Evolutionary conservation across 2,888 invertebrate species (phyloP), one percentile per base, ranked within the genome.

Genomic region (Lacanobia wlatinum): DNA sequence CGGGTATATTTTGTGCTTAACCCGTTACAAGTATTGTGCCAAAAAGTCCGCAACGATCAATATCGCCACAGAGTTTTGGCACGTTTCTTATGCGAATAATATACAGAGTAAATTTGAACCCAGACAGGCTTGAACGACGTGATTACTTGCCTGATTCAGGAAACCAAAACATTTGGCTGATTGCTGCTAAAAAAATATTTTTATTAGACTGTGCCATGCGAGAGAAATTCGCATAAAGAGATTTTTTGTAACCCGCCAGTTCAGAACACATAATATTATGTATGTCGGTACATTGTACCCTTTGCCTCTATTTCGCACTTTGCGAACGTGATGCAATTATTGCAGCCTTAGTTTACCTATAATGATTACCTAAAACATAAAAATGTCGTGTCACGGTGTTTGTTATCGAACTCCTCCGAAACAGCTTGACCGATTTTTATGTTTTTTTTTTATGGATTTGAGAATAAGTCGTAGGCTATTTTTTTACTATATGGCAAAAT

Each of bases 1-100:
- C 34, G 34, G 12, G 40, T 72, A 43, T 59, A 63, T 70, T 63
- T 66, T 67, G 12, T 62, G 58, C 62, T 70, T 67, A 71, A 18
- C 53, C 43, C n/a, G 53, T 62, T 58, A 76, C 28, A 67, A 53
- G 78, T 77, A 23, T 69, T 78, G 78, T 82, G 78, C 82, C 73
- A 82, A 78, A 76, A 80, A 73, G 66, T 78, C 73, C 78, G 69
- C 78, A 58, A 78, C 80, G 78, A 78, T 80, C 80, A 78, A 80
- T 80, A 80, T 80, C n/a, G 61, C 53, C 58, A 68, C 53, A n/a
- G 73, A 64, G 28, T 70, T 70, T 82, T 80, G 80, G 80, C 82
- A 80, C 78, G 82, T 78, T 82, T 64, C 82, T 80, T 82, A 61
- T 34, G 53, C 63, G 63, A 80, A 73, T 82, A 69, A 82, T 82